Conservation (phyloP, 2,113 vertebrate species). For the Serilophus lunatus region DNA sequence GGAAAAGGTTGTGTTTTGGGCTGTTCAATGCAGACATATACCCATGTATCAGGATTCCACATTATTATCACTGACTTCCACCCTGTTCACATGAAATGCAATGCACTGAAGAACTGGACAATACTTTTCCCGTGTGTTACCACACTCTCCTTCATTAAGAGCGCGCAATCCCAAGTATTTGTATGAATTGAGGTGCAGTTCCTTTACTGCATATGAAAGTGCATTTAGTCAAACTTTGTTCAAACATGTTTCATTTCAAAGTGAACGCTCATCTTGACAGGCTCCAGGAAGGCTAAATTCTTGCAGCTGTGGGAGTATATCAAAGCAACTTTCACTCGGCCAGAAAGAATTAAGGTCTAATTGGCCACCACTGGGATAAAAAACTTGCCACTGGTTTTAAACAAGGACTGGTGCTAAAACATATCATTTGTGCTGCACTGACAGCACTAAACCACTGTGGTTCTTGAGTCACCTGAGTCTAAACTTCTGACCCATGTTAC, state of each 20-base stretch:
- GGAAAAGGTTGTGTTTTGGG: not conserved
- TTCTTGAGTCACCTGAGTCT: not conserved
- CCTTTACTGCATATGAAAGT: not conserved
- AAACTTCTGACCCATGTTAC: not conserved
- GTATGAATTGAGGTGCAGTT: not conserved
- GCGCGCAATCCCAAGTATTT: fast-evolving
- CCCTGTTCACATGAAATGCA: not conserved
- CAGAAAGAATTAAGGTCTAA: not conserved
- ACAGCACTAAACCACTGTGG: not conserved
- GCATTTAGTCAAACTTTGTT: not conserved
- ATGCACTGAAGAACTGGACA: not conserved
- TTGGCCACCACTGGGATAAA: not conserved
- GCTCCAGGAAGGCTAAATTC: not conserved
- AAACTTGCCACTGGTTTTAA: not conserved
- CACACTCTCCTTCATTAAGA: not conserved
- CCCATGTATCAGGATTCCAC: not conserved
- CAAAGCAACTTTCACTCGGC: not conserved
- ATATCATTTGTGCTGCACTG: not conserved
- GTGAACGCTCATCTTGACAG: not conserved
- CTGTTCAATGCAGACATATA: not conserved
- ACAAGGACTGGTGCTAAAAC: not conserved
- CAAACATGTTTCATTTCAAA: not conserved
- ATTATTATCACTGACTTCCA: not conserved
- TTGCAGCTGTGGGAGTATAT: not conserved
- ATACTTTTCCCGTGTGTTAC: not conserved